phyloP scores from a whole-genome alignment of 2,888 invertebrate species.

The Acanthosepion esculentum region DNA sequence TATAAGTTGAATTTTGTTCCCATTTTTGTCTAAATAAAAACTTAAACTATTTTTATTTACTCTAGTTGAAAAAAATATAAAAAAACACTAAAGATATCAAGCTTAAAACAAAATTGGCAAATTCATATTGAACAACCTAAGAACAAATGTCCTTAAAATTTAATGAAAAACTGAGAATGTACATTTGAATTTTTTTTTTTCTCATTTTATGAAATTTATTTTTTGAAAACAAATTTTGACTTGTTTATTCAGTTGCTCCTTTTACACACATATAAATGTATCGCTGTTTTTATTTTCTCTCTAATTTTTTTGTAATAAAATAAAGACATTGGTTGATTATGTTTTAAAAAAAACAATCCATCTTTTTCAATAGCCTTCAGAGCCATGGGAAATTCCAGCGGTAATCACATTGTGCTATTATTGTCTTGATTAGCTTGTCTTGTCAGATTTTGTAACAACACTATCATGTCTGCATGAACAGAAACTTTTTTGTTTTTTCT shows the following conservation, averaged over 20 bases:
- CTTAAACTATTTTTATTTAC: too few relatives aligned
- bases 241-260: not conserved
- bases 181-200: not conserved
- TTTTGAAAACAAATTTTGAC: not conserved
- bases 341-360: not conserved
- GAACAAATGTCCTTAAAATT: not conserved
- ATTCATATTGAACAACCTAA: not conserved
- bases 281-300: not conserved
- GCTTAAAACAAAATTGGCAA: not conserved
- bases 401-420: slow-evolving; percentile 39
- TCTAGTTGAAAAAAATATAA: too few relatives aligned
- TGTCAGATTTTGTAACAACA: slow-evolving; percentile 37
- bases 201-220: not conserved
- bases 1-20: too few relatives aligned
- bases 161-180: not conserved
- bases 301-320: not conserved
- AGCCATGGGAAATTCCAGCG: slow-evolving; percentile 46
- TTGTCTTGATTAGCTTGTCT: slow-evolving; percentile 37
- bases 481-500: not conserved
- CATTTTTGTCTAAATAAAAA: too few relatives aligned
- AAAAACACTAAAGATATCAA: not conserved
- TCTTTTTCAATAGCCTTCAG: slow-evolving; percentile 42
- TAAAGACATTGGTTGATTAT: not conserved
- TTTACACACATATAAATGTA: slow-evolving; percentile 3
- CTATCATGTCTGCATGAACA: slow-evolving; percentile 36